Base-by-base conservation (phyloP, 1,140 invertebrate genomes). In the Augochlora pura region DNA sequence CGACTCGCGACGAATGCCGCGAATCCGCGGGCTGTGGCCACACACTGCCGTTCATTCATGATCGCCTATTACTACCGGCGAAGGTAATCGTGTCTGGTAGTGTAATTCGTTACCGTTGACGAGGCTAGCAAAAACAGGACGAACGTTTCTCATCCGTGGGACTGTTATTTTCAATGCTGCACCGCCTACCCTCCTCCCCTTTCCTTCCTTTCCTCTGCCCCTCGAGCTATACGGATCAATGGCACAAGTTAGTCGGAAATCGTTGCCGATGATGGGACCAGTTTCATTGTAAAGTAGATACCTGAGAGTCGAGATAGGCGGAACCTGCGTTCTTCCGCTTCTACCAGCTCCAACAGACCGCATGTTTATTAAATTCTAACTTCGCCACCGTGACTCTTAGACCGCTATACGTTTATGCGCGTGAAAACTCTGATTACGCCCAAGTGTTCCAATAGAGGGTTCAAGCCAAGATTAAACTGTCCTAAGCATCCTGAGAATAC, bases 1-100 rank as follows among this genome's bases (percentile, higher is more conserved):
- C 27, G 8, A 14, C 42, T 67, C n/a, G 21, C 54, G 46, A 62
- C 54, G 66, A 77, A 59, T 59, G 39, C 42, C 39, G 25, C 18
- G 39, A 14, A 52, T 38, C 54, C 49, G 27, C 9, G 32, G 21
- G 14, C 21, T 46, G 42, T 12, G 42, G 42, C 42, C 42, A 12
- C 42, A 46, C 42, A 7, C 12, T 46, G 49, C 49, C 66, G 75
- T 77, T 78, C 76, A 78, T 78, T 78, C 76, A 78, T 72, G 68
- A 72, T 78, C 59, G 60, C 64, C 60, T 62, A 78, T 78, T 78
- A 52, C 38, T 39, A 64, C 68, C 39, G 12, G 23, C 76, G 42
- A 78, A 72, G 60, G 60, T 78, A 78, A 71, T 78, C 68, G 60
- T 46, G 76, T 72, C 68, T 71, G 69, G 23, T 27, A 12, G 39